Conservation (phyloP, 2,888 invertebrate genomes). For the Eretmocerus hayati region DNA sequence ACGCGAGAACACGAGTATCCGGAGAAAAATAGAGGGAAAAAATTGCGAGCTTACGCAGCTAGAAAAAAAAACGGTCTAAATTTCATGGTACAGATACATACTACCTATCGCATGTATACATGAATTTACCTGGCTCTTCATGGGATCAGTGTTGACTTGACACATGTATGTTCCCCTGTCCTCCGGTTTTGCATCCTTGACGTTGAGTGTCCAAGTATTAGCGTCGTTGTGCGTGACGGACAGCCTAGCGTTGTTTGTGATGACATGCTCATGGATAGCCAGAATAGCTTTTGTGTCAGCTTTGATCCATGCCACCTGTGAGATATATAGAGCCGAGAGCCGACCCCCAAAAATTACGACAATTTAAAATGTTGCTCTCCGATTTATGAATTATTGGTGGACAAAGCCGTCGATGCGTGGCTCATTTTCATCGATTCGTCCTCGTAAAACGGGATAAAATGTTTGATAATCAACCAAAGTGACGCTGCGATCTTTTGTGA, state of each 20-base stretch:
- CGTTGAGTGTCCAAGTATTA: slow-evolving; percentile 89
- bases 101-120: no score
- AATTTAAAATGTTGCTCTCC: no score
- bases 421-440: no score
- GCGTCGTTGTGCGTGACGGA: slow-evolving; percentile 87
- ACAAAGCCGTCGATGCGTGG: no score
- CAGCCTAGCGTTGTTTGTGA: slow-evolving; percentile 84
- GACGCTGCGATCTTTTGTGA: no score
- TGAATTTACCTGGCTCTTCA: slow-evolving; percentile 81
- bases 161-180: slow-evolving; percentile 91
- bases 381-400: no score
- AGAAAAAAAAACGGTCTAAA: slow-evolving; percentile 1
- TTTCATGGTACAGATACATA: neutral
- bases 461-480: no score
- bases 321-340: no score
- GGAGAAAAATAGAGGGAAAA: neutral
- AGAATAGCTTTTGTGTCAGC: slow-evolving; percentile 89
- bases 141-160: slow-evolving; percentile 90
- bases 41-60: neutral
- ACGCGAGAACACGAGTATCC: no score
- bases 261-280: slow-evolving; percentile 89
- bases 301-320: slow-evolving; percentile 90
- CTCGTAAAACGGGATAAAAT: no score
- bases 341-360: neutral
- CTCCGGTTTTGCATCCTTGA: slow-evolving; percentile 75